A percentile compares a stretch with the other conserved stretches of the same genome.
phyloP scores from a whole-genome alignment of 1,140 invertebrate species.

The Mylabris phalerata region DNA sequence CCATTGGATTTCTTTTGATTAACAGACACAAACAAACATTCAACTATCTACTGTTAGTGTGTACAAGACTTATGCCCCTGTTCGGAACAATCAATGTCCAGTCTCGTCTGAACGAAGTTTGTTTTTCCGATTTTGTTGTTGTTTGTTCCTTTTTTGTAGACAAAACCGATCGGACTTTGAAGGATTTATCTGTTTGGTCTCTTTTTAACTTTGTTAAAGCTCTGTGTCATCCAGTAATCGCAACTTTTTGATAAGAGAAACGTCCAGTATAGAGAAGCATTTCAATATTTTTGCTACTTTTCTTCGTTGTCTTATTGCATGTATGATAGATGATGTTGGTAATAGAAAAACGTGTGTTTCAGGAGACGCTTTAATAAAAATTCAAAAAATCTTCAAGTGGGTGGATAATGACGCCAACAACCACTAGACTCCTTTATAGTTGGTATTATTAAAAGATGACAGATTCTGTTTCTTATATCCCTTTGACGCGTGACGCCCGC shows the following conservation, averaged over 20 bases:
- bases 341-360: too few relatives aligned
- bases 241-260: not conserved
- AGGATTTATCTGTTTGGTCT: slow-evolving; percentile 36
- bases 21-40: slow-evolving; percentile 24
- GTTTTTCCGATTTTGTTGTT: slow-evolving; percentile 10
- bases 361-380: too few relatives aligned
- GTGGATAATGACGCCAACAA: slow-evolving; percentile 9
- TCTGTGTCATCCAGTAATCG: not conserved
- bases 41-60: slow-evolving; percentile 27
- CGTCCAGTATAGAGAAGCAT: not conserved
- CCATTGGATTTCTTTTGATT: slow-evolving; percentile 36
- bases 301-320: too few relatives aligned
- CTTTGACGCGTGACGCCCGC: slow-evolving; percentile 30
- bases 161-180: slow-evolving; percentile 29
- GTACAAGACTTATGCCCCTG: slow-evolving; percentile 35
- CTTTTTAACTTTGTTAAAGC: slow-evolving; percentile 11
- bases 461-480: slow-evolving; percentile 27
- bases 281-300: too few relatives aligned
- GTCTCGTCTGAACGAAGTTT: slow-evolving; percentile 14
- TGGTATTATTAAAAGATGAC: slow-evolving; percentile 18
- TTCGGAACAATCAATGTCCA: slow-evolving; percentile 36
- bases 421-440: slow-evolving; percentile 7
- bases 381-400: too few relatives aligned
- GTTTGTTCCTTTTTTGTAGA: slow-evolving; percentile 18
- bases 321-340: too few relatives aligned